These are phyloP conservation scores for Netelia virgata DNA, from an alignment of 2,888 invertebrate species.

Conservation along the genomic window DNA sequence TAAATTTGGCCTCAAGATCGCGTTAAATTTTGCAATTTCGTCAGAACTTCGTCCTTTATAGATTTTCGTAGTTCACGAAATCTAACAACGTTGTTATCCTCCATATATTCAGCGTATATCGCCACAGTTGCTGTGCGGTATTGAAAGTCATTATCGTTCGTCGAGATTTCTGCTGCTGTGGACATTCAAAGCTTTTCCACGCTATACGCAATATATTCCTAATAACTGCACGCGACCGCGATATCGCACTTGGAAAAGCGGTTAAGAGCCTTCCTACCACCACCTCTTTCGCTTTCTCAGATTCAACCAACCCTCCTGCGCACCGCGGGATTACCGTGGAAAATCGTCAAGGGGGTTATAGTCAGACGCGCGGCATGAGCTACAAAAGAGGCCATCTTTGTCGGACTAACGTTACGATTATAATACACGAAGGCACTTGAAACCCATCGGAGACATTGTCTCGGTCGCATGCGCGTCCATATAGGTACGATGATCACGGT, in stretches of 20 bases:
- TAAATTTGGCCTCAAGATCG: not conserved
- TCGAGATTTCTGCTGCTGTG: conserved; percentile 49
- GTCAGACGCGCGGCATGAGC: conserved; percentile 20
- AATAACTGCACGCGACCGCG: not conserved
- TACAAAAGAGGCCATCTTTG: conserved; percentile 51
- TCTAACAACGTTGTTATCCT: conserved; percentile 17
- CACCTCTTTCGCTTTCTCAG: conserved; percentile 15
- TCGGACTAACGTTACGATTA: conserved; percentile 53
- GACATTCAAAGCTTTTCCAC: conserved; percentile 24
- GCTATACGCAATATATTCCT: not conserved
- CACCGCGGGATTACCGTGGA: conserved; percentile 64
- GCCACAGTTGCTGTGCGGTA: conserved; percentile 39
- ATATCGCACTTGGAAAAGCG: conserved; percentile 56
- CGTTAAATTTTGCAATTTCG: not conserved
- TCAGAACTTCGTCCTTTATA: not conserved
- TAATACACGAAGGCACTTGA: conserved; percentile 34
- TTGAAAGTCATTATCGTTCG: conserved; percentile 63
- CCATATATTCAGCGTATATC: conserved; percentile 20
- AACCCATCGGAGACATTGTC: conserved; percentile 50
- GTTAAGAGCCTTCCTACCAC: conserved; percentile 51
- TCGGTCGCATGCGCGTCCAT: conserved; percentile 1
- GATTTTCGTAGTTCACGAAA: not conserved
- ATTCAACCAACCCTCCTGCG: conserved; percentile 41
- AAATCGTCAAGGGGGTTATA: conserved; percentile 49
- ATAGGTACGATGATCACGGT: conserved; percentile 40